Base-by-base conservation (phyloP, 1,140 invertebrate species). In the Aphaenogaster ashmeadi region DNA sequence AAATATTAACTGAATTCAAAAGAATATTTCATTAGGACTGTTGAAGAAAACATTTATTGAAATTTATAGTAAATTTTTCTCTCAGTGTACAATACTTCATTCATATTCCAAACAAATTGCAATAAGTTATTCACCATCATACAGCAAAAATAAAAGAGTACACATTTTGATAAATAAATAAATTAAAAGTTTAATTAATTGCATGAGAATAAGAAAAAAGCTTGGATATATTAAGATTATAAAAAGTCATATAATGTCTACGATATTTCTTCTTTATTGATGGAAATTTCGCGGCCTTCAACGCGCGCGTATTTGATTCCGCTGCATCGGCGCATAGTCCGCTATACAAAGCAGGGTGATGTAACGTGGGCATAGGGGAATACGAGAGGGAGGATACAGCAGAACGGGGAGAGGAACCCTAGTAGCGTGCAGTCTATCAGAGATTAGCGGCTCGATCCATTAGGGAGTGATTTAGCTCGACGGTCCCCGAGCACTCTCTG, bases 401-500 rank as follows among this genome's bases (percentile, higher is more conserved):
- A 47, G 80, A 75, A 67, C 44, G 69, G 83, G 62, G 60, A 86
- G 84, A 78, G 75, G 15, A 58, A 84, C 67, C 38, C 44, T 67
- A 66, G 90, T 89, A 85, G 78, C 87, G 84, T 80, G 90, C 89
- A 93, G 89, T 93, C 93, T 93, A 93, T 93, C 92, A 93, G 89
- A 93, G 92, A 94, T 94, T 93, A 93, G 92, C 89, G 89, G 89
- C 78, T 91, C 93, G 91, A 93, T 94, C 91, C 93, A 94, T 94
- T 93, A 93, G 88, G 84, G 90, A 87, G 89, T 93, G 92, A 93
- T 93, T 93, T 93, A 93, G 88, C 81, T 86, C 60, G 88, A 91
- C 88, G 87, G 90, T 91, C 90, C 69, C 92, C 83, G 64, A 92
- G 89, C 88, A 92, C 87, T 92, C 81, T 89, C 58, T 66, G 85